A percentile compares a stretch with the other conserved stretches of the same genome.
phyloP scores from a whole-genome alignment of 2,113 vertebrate genomes.

The Tenrec ecaudatus region DNA sequence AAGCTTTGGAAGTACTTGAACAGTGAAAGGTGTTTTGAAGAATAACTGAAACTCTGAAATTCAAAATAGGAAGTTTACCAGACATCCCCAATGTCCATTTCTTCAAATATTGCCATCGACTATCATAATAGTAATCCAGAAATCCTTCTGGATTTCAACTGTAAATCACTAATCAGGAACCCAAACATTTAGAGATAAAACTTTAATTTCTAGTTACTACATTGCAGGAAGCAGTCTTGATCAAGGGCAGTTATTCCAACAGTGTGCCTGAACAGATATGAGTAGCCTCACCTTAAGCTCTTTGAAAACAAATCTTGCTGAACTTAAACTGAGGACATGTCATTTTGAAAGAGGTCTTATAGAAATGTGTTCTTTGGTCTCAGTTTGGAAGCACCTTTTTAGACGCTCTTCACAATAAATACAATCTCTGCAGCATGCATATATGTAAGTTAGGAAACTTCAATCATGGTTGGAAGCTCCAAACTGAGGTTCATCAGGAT shows the following conservation, averaged over 20 bases:
- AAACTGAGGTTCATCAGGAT: neutral
- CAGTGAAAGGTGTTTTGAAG: neutral
- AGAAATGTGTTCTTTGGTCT: neutral
- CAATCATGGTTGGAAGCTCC: neutral
- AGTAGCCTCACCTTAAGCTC: neutral
- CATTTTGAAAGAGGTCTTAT: neutral
- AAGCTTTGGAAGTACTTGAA: too few relatives aligned
- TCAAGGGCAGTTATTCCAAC: neutral
- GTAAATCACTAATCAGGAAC: neutral
- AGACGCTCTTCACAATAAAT: neutral
- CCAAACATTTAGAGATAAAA: neutral
- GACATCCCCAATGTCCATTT: neutral
- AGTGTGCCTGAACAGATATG: neutral
- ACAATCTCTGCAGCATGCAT: neutral
- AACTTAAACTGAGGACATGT: neutral
- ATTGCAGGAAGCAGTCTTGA: neutral
- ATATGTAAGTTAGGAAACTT: neutral
- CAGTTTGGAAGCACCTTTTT: neutral
- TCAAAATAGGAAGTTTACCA: neutral
- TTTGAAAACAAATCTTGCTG: neutral
- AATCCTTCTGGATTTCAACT: neutral
- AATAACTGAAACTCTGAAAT: neutral
- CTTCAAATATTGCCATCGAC: neutral
- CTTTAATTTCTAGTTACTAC: neutral
- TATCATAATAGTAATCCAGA: neutral